A percentile compares a stretch with the other conserved stretches of the same genome.
These are phyloP conservation scores for Alentia gelatinosa DNA, from an alignment of 2,888 invertebrate genomes.

Conservation along the genomic window DNA sequence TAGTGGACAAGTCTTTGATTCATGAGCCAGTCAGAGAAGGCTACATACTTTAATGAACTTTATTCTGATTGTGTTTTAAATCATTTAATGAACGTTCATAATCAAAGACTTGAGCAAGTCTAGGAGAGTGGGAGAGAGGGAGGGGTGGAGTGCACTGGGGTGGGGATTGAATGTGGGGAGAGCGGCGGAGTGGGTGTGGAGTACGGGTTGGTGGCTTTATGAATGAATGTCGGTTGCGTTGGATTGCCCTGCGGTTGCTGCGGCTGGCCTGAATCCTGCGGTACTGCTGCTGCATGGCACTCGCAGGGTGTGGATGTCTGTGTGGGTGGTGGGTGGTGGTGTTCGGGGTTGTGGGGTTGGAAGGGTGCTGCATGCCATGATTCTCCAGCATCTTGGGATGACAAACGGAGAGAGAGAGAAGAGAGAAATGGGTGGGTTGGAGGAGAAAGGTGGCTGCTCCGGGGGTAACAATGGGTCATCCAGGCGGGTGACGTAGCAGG, in stretches of 20 bases:
- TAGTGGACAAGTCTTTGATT: too few relatives aligned
- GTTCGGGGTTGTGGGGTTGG: neutral
- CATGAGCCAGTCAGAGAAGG: neutral
- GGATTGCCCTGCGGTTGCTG: neutral
- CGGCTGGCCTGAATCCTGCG: neutral
- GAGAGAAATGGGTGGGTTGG: neutral
- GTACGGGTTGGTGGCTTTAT: neutral
- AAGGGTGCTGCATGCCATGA: neutral
- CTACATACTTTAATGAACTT: too few relatives aligned
- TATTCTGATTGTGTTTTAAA: too few relatives aligned
- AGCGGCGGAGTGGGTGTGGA: neutral
- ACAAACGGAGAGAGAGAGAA: neutral
- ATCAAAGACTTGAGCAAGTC: too few relatives aligned
- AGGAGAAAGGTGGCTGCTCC: neutral
- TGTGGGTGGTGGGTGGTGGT: too few relatives aligned
- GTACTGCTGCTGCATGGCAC: too few relatives aligned
- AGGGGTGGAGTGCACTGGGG: neutral
- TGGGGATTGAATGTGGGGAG: neutral
- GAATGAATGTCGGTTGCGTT: conserved; percentile 12
- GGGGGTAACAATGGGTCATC: conserved; percentile 38
- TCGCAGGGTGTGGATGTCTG: too few relatives aligned
- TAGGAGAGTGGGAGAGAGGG: neutral
- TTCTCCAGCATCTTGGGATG: neutral
- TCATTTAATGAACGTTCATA: too few relatives aligned
- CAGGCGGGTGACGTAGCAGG: too few relatives aligned